Base-by-base conservation (phyloP, 2,113 vertebrate species). In the Isichthys henryi region DNA sequence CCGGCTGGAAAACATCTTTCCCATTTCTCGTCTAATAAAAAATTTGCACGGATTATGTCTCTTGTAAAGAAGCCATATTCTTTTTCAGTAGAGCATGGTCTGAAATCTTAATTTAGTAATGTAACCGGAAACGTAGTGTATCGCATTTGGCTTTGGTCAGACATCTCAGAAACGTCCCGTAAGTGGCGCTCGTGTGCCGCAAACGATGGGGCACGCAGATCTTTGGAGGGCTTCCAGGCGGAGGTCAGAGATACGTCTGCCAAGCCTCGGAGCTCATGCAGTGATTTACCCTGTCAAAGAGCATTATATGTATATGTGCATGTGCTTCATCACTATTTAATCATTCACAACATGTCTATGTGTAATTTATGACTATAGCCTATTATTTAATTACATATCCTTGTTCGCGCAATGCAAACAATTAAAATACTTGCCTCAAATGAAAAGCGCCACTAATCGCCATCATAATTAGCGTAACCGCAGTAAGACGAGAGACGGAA, bases 101-200 rank as follows among this genome's bases (percentile, higher is more conserved):
- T 84, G 17, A 84, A 84, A n/a, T 83, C 39, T 82, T 82, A 82
- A 45, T 82, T 43, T 82, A 3, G 77, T 10, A 82, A 82, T 17
- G 49, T 19, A 86, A 86, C 27, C 15, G 52, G n/a, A 50, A 53
- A 15, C 11, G 48, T 17, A 49, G 13, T 43, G 39, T 3, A 49
- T 1, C 45, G 62, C 3, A 86, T 6, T 49, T 49, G 23, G 23
- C 21, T 85, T 85, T 50, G 8, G 21, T n/a, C 23, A 86, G 31
- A 31, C 4, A 35, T 86, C 31, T 27, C 45, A 21, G 46, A 74
- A 35, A 10, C 43, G 58, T 19, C 85, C 27, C 19, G 46, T 90
- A 90, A 52, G 48, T 88, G 89, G 86, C 19, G 53, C 66, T 88
- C 84, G 70, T 77, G 31, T 23, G n/a, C 84, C 27, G 23, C 19